Base-by-base conservation (phyloP, 2,797 vertebrate species). In the Mormyrus hasselquistii region DNA sequence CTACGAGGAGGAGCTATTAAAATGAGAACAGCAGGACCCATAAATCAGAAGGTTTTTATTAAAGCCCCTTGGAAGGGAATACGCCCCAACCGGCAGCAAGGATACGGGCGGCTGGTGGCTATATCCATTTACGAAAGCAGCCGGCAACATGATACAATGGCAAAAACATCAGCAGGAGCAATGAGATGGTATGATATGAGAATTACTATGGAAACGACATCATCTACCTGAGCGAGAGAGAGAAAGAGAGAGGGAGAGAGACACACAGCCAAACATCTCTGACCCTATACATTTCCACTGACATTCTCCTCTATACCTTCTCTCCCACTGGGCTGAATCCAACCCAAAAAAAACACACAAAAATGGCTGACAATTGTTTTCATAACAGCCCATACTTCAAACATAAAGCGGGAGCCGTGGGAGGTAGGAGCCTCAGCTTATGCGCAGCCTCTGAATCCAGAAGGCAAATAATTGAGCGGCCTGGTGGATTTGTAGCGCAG, bases 41-140 rank as follows among this genome's bases (percentile, higher is more conserved):
- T 92, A 93, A 93, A 93, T 94, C 91, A 92, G 73, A 5, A 38
- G 6, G n/a, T 89, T 86, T 76, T 92, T 93, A 93, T 93, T 90
- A 93, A 91, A 93, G 90, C 91, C 88, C 82, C 55, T 84, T 90
- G 52, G 65, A 89, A 44, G 25, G n/a, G 59, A 84, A 76, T 88
- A n/a, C n/a, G 69, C 69, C 53, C 25, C 22, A 1, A 7, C n/a
- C 57, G n/a, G 52, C 25, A 22, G 4, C n/a, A n/a, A 83, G 79
- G 44, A 49, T 47, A 86, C 84, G 25, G 25, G 12, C 19, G 16
- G 41, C 88, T 52, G 22, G 86, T 57, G 62, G 82, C 41, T 41
- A 89, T 90, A 65, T 89, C 34, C 50, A 90, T 88, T 87, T 91
- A 90, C 52, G 85, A 52, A 49, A 10, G 50, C 38, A 52, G 41